These are phyloP conservation scores for Polydrusus cervinus DNA, from an alignment of 2,888 invertebrate genomes.

Conservation along the genomic window DNA sequence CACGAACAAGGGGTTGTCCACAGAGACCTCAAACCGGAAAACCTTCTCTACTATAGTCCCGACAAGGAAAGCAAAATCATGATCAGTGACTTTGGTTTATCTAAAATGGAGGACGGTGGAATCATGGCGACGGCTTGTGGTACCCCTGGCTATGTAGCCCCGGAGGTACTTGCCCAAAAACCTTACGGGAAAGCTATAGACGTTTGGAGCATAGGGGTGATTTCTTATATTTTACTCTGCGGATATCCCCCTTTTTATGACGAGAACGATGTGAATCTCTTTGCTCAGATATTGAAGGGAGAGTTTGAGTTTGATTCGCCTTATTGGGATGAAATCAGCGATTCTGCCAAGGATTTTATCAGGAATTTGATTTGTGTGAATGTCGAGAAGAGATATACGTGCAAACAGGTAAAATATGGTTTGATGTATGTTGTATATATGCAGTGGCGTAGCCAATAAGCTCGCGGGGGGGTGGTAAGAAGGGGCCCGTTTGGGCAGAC, in stretches of 20 bases:
- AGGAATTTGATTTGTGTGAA: constrained; percentile 98
- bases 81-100: constrained; percentile 99
- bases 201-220: constrained; percentile 99
- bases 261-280: constrained; percentile 98
- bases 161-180: constrained; percentile 91
- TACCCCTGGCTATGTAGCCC: constrained; percentile 93
- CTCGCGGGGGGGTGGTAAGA: too few species aligned
- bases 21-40: constrained; percentile 97
- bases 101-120: constrained; percentile 99
- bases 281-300: constrained; percentile 98
- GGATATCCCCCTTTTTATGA: constrained; percentile 99
- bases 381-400: constrained; percentile 84
- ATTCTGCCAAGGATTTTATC: constrained; percentile 99
- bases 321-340: constrained; percentile 99
- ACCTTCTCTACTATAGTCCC: constrained; percentile 96
- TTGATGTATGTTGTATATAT: too few species aligned
- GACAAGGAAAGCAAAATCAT: constrained; percentile 99
- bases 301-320: constrained; percentile 99
- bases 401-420: constrained; percentile 41
- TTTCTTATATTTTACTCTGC: constrained; percentile 98
- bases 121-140: constrained; percentile 99
- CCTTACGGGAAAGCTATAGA: constrained; percentile 99
- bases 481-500: too few species aligned
- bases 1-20: constrained; percentile 99
- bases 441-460: too few species aligned